A percentile compares a stretch with the other conserved stretches of the same genome.
Conservation (phyloP, 1,140 invertebrate genomes). For the Ericerus pela region DNA sequence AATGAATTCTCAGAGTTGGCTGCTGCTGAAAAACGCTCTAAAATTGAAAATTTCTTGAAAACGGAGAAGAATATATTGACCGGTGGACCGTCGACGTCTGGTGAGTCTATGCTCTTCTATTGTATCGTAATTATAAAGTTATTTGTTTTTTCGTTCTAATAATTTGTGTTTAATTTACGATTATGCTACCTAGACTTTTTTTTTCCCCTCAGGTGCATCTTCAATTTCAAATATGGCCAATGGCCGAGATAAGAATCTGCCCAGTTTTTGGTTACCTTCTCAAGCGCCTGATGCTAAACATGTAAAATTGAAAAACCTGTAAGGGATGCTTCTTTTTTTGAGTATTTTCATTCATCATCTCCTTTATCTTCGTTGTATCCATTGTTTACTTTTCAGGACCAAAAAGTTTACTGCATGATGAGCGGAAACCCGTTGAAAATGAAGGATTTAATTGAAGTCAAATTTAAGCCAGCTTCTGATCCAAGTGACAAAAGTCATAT, state of each 20-base stretch:
- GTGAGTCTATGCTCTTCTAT: not conserved
- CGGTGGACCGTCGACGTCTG: not conserved
- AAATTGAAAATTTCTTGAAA: constrained; percentile 60
- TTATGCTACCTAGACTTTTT: too few species aligned
- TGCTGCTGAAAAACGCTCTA: constrained; percentile 50
- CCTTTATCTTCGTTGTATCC: too few species aligned
- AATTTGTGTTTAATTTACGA: too few species aligned
- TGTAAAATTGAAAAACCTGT: constrained; percentile 65
- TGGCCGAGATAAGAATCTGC: constrained; percentile 55
- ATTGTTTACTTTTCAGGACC: constrained; percentile 50
- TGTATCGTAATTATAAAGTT: too few species aligned
- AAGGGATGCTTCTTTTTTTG: too few species aligned
- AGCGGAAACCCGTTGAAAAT: constrained; percentile 75
- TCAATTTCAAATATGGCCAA: constrained; percentile 65
- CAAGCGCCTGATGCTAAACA: constrained; percentile 74
- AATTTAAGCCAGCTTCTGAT: constrained; percentile 82
- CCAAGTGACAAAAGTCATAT: constrained; percentile 65
- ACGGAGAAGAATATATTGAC: constrained; percentile 54
- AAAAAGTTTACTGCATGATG: constrained; percentile 84
- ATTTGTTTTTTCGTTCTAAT: too few species aligned
- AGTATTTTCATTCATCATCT: constrained; percentile 25
- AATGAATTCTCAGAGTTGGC: constrained; percentile 44
- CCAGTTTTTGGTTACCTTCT: constrained; percentile 95
- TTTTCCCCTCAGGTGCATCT: too few species aligned
- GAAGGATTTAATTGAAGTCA: constrained; percentile 86